phyloP scores from a whole-genome alignment of 2,797 vertebrate species.

The Champsocephalus gunnari region DNA sequence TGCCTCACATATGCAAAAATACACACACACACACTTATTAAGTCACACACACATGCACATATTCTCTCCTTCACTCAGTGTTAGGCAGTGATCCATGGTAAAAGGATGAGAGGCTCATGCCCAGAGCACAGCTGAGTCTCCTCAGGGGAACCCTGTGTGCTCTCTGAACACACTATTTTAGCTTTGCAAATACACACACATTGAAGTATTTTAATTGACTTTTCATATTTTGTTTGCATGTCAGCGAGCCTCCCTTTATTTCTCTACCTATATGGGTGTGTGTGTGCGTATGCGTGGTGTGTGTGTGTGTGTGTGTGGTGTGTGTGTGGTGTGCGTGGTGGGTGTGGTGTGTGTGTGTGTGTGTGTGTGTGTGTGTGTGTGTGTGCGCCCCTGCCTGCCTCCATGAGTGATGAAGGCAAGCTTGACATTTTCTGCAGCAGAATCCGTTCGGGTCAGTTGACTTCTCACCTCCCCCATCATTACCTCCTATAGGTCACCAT shows the following conservation, averaged over 20 bases:
- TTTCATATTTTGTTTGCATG: conserved; percentile 41
- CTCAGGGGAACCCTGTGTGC: conserved; percentile 82
- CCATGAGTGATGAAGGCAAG: conserved; percentile 69
- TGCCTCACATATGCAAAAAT: conserved; percentile 57
- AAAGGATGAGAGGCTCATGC: conserved; percentile 84
- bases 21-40: conserved; percentile 14
- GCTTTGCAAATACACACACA: conserved; percentile 35
- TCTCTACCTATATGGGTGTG: conserved; percentile 5
- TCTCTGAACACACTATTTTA: conserved; percentile 66
- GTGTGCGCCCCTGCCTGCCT: conserved; percentile 40
- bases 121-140: conserved; percentile 86
- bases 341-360: conserved; percentile 16
- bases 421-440: conserved; percentile 80
- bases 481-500: conserved; percentile 78
- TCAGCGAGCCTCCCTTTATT: conserved; percentile 16
- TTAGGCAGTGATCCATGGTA: conserved; percentile 86
- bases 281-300: neutral
- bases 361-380: conserved; percentile 5
- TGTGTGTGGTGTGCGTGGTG: conserved; percentile 21
- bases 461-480: conserved; percentile 74
- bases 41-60: conserved; percentile 59
- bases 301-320: conserved; percentile 14
- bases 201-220: conserved; percentile 55
- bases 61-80: conserved; percentile 64
- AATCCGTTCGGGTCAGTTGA: conserved; percentile 77